Evolutionary conservation across 2,113 vertebrate genomes (phyloP).

Genomic region (Aegithalos caudatus): DNA sequence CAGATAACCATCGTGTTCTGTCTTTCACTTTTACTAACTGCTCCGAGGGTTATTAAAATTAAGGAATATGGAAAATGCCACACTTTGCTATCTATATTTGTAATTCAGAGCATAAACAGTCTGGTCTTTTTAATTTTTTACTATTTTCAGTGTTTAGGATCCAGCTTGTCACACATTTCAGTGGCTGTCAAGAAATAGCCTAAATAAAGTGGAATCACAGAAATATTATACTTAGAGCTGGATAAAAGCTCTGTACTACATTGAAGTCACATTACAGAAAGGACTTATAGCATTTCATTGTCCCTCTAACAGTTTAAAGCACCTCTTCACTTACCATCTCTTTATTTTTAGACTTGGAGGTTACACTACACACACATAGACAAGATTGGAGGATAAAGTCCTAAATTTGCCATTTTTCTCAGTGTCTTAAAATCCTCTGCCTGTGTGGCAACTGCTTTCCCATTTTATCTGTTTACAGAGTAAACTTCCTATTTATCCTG

Average conservation of each 20-base stretch:
- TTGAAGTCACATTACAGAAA: neutral
- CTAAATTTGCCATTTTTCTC: neutral
- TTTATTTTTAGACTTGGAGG: neutral
- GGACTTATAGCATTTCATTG: neutral
- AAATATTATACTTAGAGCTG: neutral
- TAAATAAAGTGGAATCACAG: neutral
- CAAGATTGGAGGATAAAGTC: neutral
- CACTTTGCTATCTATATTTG: neutral
- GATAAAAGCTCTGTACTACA: neutral
- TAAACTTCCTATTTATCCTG: neutral
- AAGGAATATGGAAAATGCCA: conserved; percentile 2
- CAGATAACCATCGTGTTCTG: neutral
- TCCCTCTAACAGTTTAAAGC: neutral
- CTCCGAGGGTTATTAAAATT: conserved; percentile 1
- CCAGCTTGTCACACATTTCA: neutral
- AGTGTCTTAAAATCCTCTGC: neutral
- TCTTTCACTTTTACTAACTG: neutral
- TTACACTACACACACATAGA: neutral
- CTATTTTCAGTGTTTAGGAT: neutral
- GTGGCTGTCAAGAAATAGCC: neutral
- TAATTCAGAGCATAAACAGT: neutral
- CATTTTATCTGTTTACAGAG: neutral
- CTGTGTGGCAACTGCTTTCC: neutral
- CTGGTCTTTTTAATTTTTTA: neutral
- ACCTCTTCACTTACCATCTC: neutral